Conservation (phyloP, 2,888 invertebrate species). For the Lysandra coridon region DNA sequence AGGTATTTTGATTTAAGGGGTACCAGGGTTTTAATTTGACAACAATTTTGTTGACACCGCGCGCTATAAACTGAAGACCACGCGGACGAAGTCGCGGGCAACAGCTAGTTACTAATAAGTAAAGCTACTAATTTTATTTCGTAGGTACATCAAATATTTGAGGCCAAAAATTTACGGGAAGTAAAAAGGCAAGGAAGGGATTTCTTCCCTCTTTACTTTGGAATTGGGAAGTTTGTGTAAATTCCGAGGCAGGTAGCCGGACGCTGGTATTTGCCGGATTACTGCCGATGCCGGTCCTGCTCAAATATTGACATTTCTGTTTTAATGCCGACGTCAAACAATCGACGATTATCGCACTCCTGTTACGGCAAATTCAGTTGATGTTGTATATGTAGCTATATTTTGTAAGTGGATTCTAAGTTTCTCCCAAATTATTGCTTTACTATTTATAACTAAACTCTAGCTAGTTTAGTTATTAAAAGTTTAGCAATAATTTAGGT, state of each 20-base stretch:
- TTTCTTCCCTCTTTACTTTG: background rate
- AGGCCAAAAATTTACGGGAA: background rate
- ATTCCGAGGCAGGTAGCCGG: background rate
- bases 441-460: too few relatives aligned
- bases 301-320: conserved; percentile 79
- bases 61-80: too few relatives aligned
- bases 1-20: too few relatives aligned
- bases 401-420: too few relatives aligned
- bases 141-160: background rate
- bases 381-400: background rate
- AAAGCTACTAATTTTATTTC: background rate
- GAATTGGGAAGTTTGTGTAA: background rate
- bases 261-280: conserved; percentile 52
- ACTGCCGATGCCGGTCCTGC: conserved; percentile 53
- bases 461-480: too few relatives aligned
- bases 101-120: too few relatives aligned
- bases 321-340: conserved; percentile 80
- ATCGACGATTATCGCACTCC: conserved; percentile 66
- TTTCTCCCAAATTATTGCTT: too few relatives aligned
- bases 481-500: too few relatives aligned
- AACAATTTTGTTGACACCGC: too few relatives aligned
- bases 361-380: conserved; percentile 37
- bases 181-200: background rate
- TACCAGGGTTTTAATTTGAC: too few relatives aligned
- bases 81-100: too few relatives aligned